Conservation (phyloP, 2,797 vertebrate genomes). For the Malacoctenus gilli region DNA sequence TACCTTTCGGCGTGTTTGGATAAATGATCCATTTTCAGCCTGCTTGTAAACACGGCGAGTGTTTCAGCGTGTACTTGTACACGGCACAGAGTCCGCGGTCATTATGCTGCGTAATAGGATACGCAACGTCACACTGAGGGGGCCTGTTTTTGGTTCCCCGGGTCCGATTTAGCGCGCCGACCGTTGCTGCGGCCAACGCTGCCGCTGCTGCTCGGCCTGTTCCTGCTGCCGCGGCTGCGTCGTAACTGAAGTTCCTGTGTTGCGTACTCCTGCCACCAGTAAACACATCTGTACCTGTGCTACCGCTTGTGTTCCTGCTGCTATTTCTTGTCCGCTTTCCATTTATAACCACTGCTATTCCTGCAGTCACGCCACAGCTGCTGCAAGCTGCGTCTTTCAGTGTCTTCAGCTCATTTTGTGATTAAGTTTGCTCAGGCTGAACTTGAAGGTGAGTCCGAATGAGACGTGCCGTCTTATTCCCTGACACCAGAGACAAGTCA, state of each 20-base stretch:
- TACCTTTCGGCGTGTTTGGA: slow-evolving; percentile 53
- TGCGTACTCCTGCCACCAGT: no score
- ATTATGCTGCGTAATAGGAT: slow-evolving; percentile 24
- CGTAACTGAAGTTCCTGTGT: no score
- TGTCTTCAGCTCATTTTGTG: no score
- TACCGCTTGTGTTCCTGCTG: not conserved
- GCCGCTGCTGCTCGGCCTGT: not conserved
- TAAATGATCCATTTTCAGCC: slow-evolving; percentile 57
- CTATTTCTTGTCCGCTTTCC: not conserved
- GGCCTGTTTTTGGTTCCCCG: slow-evolving; percentile 18
- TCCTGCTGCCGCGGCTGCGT: no score
- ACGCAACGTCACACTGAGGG: slow-evolving; percentile 28
- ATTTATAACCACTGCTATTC: not conserved
- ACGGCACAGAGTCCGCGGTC: slow-evolving; percentile 10
- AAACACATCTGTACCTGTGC: not conserved
- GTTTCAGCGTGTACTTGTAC: slow-evolving; percentile 37
- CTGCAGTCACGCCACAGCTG: not conserved
- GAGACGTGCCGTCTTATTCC: no score
- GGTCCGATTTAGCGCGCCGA: not conserved
- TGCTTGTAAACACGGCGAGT: slow-evolving; percentile 54
- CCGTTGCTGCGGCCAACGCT: not conserved
- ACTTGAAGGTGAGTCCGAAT: no score
- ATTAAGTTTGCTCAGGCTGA: no score
- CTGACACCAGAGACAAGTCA: no score
- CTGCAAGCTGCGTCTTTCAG: no score